Conservation (phyloP, 2,113 vertebrate genomes). For the Crotalus tigris region DNA sequence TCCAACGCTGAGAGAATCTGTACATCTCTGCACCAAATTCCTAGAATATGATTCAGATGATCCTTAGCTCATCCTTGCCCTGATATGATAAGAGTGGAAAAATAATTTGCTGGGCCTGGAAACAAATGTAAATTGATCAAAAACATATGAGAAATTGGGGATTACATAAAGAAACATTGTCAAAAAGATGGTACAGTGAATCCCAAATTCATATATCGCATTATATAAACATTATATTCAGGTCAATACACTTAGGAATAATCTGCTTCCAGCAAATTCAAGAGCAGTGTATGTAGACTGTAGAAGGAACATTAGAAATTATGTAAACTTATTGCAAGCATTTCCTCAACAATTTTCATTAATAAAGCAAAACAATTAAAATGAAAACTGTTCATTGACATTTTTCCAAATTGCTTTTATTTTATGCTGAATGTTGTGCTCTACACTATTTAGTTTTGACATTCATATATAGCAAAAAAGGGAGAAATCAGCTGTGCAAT, state of each 20-base stretch:
- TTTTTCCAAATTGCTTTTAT: neutral
- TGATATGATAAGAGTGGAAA: neutral
- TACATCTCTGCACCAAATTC: neutral
- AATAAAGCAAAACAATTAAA: neutral
- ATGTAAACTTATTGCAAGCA: neutral
- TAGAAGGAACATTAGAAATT: neutral
- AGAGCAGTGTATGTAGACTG: neutral
- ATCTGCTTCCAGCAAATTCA: neutral
- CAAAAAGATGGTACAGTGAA: neutral
- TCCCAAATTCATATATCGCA: neutral
- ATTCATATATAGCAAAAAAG: conserved; percentile 5
- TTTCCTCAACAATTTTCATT: conserved; percentile 1
- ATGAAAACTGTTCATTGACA: neutral
- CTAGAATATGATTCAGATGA: neutral
- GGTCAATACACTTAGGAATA: neutral
- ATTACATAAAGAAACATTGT: neutral
- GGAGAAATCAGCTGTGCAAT: conserved; percentile 7
- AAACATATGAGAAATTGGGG: neutral
- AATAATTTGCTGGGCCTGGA: neutral
- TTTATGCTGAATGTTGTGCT: conserved; percentile 8
- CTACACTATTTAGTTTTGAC: conserved; percentile 29
- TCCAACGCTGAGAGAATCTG: neutral
- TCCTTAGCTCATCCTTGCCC: neutral
- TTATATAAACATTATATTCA: neutral
- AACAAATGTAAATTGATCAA: neutral